Evolutionary conservation across 2,113 vertebrate genomes (phyloP).

Genomic region (Sapayoa aenigma): DNA sequence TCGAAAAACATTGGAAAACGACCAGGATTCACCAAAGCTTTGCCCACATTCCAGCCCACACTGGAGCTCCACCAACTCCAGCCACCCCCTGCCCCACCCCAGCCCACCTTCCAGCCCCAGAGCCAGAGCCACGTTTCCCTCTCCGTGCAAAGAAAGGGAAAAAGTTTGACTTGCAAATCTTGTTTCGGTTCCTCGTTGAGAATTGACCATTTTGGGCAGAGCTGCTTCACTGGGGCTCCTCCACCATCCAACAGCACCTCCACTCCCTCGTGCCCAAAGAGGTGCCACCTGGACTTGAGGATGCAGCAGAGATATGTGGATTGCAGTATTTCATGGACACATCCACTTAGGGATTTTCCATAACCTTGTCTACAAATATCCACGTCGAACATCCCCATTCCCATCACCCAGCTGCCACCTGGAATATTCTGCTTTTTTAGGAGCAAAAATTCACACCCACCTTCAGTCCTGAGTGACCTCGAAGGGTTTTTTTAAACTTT

Average conservation of each 20-base stretch:
- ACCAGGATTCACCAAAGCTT: background rate
- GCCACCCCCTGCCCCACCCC: background rate
- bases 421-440: background rate
- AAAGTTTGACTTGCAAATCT: conserved; percentile 37
- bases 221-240: background rate
- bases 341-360: background rate
- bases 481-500: background rate
- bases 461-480: background rate
- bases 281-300: accelerated
- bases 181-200: background rate
- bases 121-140: background rate
- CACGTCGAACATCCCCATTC: background rate
- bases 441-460: background rate
- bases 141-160: background rate
- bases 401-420: background rate
- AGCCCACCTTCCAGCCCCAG: background rate
- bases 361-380: background rate
- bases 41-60: background rate
- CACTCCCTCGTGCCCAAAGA: background rate
- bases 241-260: background rate
- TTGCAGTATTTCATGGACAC: background rate
- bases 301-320: background rate
- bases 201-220: background rate
- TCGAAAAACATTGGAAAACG: background rate
- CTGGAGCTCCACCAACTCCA: background rate